Base-by-base conservation (phyloP, 1,140 invertebrate genomes). In the Drosophila ironensis region DNA sequence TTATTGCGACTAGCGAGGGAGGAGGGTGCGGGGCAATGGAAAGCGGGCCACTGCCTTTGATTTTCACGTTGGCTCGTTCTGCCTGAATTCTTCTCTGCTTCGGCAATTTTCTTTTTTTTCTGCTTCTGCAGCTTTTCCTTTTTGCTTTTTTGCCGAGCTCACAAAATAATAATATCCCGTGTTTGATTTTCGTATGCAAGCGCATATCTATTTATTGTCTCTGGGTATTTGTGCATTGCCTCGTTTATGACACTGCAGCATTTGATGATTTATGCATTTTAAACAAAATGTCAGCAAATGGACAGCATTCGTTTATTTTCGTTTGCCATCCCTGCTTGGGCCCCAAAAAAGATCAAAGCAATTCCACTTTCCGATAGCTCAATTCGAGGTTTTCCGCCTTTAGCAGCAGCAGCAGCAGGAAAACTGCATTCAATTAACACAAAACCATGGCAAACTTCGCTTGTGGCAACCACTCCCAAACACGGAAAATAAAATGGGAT, bases 101-200 rank as follows among this genome's bases (percentile, higher is more conserved):
- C n/a, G n/a, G n/a, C n/a, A n/a, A n/a, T n/a, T n/a, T n/a, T 28
- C 37, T 45, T 33, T 5, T 1, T 25, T 9, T 35, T 28, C 38
- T 50, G 20, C 47, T 37, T 33, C 33, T 50, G 40, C 48, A 53
- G 64, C 57, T 57, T 81, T n/a, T n/a, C n/a, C n/a, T n/a, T n/a
- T n/a, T n/a, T n/a, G n/a, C n/a, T n/a, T n/a, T n/a, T 82, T 76
- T 81, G 77, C 78, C 72, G 57, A 73, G 67, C 56, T 78, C 78
- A 86, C 78, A 84, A 78, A 74, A 84, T 84, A 86, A 86, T 84
- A 84, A 84, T 84, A 84, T 74, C 52, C 78, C 68, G 48, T 67
- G 64, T 78, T 74, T 78, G 78, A 82, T 70, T 64, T 63, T 63
- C 63, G 51, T 47, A 73, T 56, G 45, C 50, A 51, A 20, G 4